Evolutionary conservation across 2,797 vertebrate species (phyloP).

Genomic region (Notolepis coatsorum): DNA sequence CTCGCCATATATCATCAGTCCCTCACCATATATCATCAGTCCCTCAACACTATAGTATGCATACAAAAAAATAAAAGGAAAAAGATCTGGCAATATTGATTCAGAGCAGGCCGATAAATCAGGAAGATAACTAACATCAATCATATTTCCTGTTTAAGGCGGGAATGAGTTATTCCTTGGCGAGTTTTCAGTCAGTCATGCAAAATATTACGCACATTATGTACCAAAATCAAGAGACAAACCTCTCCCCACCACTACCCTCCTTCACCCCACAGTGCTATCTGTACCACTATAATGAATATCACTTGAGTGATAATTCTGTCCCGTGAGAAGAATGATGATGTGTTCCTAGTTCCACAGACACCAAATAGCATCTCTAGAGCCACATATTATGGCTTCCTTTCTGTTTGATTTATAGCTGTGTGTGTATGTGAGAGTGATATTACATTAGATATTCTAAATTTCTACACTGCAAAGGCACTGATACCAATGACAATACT

Average conservation of each 20-base stretch:
- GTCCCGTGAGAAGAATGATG: constrained; percentile 25
- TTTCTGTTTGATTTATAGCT: constrained; percentile 36
- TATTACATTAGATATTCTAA: constrained; percentile 40
- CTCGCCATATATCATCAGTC: too few species aligned
- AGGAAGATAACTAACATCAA: constrained; percentile 64
- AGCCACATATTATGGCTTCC: constrained; percentile 5
- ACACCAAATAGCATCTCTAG: constrained; percentile 24
- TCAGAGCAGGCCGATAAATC: constrained; percentile 50
- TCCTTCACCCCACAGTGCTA: not conserved
- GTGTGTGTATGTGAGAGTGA: constrained; percentile 17
- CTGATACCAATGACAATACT: too few species aligned
- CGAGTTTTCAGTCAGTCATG: constrained; percentile 21
- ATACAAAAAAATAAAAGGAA: not conserved
- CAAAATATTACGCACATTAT: constrained; percentile 28
- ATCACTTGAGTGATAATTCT: constrained; percentile 18
- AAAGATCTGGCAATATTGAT: constrained; percentile 66
- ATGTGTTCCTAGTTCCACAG: constrained; percentile 41
- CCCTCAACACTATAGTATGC: not conserved
- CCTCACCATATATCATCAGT: too few species aligned
- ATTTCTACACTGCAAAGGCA: too few species aligned
- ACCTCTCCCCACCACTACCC: constrained; percentile 23
- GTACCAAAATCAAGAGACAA: constrained; percentile 18
- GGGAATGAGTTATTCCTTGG: constrained; percentile 27
- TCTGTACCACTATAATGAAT: constrained; percentile 17
- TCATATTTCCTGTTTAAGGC: constrained; percentile 51